Base-by-base conservation (phyloP, 2,113 vertebrate genomes). In the Perccottus glenii region DNA sequence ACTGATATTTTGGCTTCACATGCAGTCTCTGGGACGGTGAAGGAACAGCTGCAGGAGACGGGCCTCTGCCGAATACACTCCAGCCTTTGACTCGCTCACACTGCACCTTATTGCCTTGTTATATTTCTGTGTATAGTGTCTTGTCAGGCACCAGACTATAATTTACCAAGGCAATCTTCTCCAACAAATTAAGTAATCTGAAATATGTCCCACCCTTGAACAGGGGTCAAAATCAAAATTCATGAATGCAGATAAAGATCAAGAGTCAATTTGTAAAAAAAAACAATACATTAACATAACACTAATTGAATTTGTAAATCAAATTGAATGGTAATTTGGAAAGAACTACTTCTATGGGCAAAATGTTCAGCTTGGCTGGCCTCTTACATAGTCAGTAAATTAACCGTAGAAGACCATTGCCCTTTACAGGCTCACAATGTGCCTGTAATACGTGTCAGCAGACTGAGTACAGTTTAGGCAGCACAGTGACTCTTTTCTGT, bases 291-390 rank as follows among this genome's bases (percentile, higher is more conserved):
- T 40, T 38, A 42, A 36, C n/a, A 57, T 38, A 40, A 57, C 38
- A 43, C n/a, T 58, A 43, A 58, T 58, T 19, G n/a, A 58, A 57
- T 57, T 38, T 42, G 55, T 57, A 16, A 40, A 11, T 33, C 55
- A 40, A 40, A 57, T 11, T 15, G 14, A 57, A 58, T 19, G 10
- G 16, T 57, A 16, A 53, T 42, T 57, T 40, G 36, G 36, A 9
- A 42, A 40, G 36, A 57, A 16, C 35, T 19, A 43, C n/a, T 19
- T 58, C 19, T 16, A 15, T 15, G 2, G 16, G 10, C 15, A 5
- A 58, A 58, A 58, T 43, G 16, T 15, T 43, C 36, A 43, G 5
- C n/a, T 58, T 58, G 36, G 40, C 40, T 43, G 36, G 55, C 55
- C 55, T 35, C 5, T 11, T 57, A 14, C 38, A 40, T 40, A 12